These are phyloP conservation scores for Bombus turneri DNA, from an alignment of 1,140 invertebrate species.

Conservation along the genomic window DNA sequence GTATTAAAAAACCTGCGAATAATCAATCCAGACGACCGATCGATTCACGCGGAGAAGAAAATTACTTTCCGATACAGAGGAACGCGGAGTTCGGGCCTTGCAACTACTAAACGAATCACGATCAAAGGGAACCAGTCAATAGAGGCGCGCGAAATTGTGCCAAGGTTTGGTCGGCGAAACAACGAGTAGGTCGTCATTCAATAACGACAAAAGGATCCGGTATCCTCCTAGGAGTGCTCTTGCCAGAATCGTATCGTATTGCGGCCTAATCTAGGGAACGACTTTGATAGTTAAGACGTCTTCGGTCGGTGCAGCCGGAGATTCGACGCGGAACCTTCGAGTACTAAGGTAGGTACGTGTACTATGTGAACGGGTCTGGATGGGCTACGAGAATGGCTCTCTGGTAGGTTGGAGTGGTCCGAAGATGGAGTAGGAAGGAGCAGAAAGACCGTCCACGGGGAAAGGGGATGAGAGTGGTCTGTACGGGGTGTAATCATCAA, in stretches of 20 bases:
- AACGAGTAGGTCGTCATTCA: conserved; percentile 13
- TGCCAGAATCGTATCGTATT: conserved; percentile 40
- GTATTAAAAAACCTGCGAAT: conserved; percentile 5
- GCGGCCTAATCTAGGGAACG: conserved; percentile 50
- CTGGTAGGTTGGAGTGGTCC: conserved; percentile 8
- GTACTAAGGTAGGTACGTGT: neutral
- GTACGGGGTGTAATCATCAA: conserved; percentile 73
- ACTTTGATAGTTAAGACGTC: conserved; percentile 54
- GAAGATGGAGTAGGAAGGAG: conserved; percentile 15
- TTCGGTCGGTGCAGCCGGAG: conserved; percentile 22
- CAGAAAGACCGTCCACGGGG: neutral
- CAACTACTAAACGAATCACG: conserved; percentile 41
- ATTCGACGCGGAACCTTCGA: neutral
- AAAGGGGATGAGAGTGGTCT: conserved; percentile 18
- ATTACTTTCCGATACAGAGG: conserved; percentile 40
- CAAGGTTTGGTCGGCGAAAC: conserved; percentile 22
- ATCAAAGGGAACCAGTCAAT: conserved; percentile 39
- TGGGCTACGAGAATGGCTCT: neutral
- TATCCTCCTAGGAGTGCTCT: conserved; percentile 29
- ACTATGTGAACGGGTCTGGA: too few species aligned
- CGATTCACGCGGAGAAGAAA: conserved; percentile 7
- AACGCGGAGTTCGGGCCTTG: neutral
- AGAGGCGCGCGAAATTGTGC: conserved; percentile 40
- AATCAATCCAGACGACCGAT: neutral
- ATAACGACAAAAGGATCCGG: conserved; percentile 41